A percentile compares a stretch with the other conserved stretches of the same genome.
Evolutionary conservation across 1,140 invertebrate genomes (phyloP).

Genomic region (Meloidogyne hapla): DNA sequence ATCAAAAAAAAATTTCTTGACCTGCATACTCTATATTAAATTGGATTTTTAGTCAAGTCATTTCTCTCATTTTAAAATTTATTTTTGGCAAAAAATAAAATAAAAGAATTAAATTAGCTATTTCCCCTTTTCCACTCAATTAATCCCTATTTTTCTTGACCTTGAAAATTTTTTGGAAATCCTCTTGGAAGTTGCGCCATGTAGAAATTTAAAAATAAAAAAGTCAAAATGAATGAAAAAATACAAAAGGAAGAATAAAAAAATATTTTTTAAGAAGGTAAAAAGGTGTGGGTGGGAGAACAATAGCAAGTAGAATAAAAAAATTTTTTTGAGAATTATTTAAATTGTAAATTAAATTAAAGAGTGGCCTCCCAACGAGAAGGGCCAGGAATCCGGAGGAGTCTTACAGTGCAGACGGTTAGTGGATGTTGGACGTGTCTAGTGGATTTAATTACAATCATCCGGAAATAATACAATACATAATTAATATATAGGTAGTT

Average conservation of each 20-base stretch:
- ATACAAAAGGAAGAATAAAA: not conserved
- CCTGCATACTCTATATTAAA: not conserved
- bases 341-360: too few relatives aligned
- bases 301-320: too few relatives aligned
- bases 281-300: too few relatives aligned
- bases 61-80: not conserved
- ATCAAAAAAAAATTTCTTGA: not conserved
- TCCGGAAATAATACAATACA: too few relatives aligned
- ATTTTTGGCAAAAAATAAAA: not conserved
- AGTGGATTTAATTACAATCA: too few relatives aligned
- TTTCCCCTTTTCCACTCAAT: not conserved
- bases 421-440: too few relatives aligned
- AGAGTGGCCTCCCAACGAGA: too few relatives aligned
- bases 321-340: too few relatives aligned
- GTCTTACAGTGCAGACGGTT: too few relatives aligned
- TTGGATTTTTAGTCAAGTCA: not conserved
- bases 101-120: not conserved
- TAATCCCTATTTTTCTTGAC: not conserved
- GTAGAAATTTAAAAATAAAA: not conserved
- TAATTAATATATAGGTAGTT: too few relatives aligned
- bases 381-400: too few relatives aligned
- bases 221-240: not conserved
- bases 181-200: not conserved
- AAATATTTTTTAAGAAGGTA: not conserved
- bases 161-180: not conserved